Conservation (phyloP, 2,797 vertebrate species). For the Vultur gryphus region DNA sequence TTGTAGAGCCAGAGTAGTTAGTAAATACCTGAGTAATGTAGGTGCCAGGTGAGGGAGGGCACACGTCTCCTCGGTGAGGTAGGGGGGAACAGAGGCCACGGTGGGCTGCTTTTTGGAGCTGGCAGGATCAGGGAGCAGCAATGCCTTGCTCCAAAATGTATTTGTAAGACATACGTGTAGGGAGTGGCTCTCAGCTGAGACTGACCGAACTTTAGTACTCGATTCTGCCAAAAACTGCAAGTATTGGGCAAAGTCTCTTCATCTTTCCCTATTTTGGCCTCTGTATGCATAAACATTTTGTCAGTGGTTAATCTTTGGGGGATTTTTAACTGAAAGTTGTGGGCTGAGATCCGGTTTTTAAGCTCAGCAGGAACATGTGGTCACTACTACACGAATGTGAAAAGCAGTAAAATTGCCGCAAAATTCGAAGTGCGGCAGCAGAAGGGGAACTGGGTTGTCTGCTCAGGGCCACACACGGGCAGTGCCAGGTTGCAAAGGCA, state of each 20-base stretch:
- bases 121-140: neutral
- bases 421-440: neutral
- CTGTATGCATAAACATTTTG: neutral
- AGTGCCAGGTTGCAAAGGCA: neutral
- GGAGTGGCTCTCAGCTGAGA: neutral
- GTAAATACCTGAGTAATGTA: neutral
- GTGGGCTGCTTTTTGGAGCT: neutral
- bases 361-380: neutral
- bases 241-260: neutral
- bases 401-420: rapidly evolving
- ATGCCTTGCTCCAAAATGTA: neutral
- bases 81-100: rapidly evolving
- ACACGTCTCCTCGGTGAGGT: rapidly evolving
- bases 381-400: neutral
- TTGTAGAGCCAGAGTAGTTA: neutral
- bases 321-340: neutral
- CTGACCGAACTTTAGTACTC: neutral
- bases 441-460: neutral
- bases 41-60: neutral
- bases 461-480: rapidly evolving
- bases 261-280: neutral
- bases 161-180: neutral
- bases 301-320: neutral
- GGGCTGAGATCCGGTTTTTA: neutral
- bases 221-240: neutral